Base-by-base conservation (phyloP, 2,113 vertebrate species). In the Bothrops jararaca region DNA sequence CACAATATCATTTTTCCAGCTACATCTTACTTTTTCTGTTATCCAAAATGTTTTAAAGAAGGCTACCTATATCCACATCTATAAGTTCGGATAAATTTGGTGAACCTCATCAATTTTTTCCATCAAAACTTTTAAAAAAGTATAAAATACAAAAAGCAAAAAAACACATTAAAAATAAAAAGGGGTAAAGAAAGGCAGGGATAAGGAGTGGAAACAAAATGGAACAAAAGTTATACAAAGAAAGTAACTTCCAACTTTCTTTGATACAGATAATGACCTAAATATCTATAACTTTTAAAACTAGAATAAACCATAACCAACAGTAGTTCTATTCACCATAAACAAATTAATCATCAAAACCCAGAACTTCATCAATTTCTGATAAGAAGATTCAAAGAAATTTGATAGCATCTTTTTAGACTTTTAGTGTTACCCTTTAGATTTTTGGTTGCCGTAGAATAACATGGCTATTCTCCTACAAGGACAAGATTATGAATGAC, bases 311-410 rank as follows among this genome's bases (percentile, higher is more conserved):
- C 9, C 2, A 60, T 60, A 60, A 60, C 58, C 24, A 60, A 60
- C 24, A 60, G 58, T 60, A 29, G 0, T 60, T 60, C 24, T 26
- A 29, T 29, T 29, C 24, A 29, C 10, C 58, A 60, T 60, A 60
- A 60, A 60, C 24, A 60, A 60, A 60, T 11, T 22, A 88, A 22
- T 91, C 93, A 88, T 29, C 42, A 94, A 91, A 91, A 74, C 64
- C 85, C 45, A 92, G 85, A 93, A 94, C 85, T 87, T 48, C 20
- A 4, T 42, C 42, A 50, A 89, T 50, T 91, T 24, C 56, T 94
- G 29, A 50, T 60, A 86, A 86, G 39, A 3, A 69, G n/a, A 74
- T 74, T 74, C 13, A 34, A 74, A 34, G 13, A 18, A 34, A 74
- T 18, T 74, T 74, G n/a, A 34, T 74, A 74, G 64, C 13, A 69